Percentiles rank a stretch among this genome's conserved stretches.
These are phyloP conservation scores for Peromyscus attwateri DNA, from an alignment of 2,797 vertebrate genomes.

Conservation along the genomic window DNA sequence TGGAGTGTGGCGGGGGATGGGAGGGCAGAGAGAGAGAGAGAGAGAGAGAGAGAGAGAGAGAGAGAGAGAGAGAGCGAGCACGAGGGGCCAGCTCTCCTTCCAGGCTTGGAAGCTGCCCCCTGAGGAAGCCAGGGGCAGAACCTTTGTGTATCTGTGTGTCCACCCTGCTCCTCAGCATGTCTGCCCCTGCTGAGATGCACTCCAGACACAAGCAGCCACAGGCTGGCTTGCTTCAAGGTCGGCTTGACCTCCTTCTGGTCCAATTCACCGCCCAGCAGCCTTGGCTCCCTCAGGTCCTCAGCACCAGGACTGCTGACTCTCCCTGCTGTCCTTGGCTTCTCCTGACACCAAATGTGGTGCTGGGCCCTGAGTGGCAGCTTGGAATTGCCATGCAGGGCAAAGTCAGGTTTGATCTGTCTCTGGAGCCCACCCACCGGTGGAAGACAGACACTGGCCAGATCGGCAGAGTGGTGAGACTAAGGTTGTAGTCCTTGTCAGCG, in stretches of 20 bases:
- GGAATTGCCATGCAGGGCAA: background rate
- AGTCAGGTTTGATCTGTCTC: background rate
- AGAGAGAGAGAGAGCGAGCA: too few relatives aligned
- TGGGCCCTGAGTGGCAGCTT: background rate
- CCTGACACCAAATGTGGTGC: background rate
- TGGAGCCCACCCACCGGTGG: background rate
- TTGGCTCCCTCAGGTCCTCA: background rate
- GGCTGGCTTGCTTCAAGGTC: slow-evolving; percentile 65
- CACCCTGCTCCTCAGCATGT: background rate
- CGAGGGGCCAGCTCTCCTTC: background rate
- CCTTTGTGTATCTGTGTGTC: background rate
- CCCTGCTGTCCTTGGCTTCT: slow-evolving; percentile 5
- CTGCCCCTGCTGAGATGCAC: background rate
- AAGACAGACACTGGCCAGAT: background rate
- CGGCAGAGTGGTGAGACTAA: background rate
- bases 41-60: background rate
- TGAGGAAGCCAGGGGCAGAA: background rate
- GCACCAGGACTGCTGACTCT: rapidly evolving
- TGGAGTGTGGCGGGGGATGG: background rate
- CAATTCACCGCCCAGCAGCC: background rate
- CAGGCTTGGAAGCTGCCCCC: background rate
- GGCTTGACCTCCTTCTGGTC: slow-evolving; percentile 29
- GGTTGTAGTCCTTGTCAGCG: background rate
- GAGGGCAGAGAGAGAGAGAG: background rate
- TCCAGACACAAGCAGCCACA: background rate